These are phyloP conservation scores for Arrhamphus sclerolepis DNA, from an alignment of 2,797 vertebrate genomes.

Conservation along the genomic window DNA sequence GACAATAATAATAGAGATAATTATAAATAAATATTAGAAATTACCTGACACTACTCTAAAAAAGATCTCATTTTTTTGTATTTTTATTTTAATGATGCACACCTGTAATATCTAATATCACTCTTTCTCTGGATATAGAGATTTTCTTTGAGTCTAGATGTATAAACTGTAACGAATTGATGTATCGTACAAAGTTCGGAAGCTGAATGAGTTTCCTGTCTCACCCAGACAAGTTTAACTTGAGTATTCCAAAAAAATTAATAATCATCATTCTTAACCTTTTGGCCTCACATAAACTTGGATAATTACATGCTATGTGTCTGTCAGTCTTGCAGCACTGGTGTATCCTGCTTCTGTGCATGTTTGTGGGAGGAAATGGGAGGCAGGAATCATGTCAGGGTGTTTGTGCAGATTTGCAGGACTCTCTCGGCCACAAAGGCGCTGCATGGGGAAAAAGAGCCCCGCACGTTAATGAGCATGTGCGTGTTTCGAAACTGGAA, in stretches of 20 bases:
- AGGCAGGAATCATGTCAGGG: constrained; percentile 12
- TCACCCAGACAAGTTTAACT: constrained; percentile 26
- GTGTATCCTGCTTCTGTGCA: constrained; percentile 39
- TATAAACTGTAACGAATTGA: too few relatives aligned
- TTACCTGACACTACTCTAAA: too few relatives aligned
- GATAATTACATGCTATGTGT: constrained; percentile 48
- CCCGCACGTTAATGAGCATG: constrained; percentile 55
- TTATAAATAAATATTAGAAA: too few relatives aligned
- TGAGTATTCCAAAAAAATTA: constrained; percentile 39
- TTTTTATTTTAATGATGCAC: too few relatives aligned
- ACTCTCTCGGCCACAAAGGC: constrained; percentile 54
- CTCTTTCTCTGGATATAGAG: background rate
- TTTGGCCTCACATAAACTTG: constrained; percentile 47
- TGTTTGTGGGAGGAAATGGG: constrained; percentile 37
- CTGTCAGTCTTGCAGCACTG: constrained; percentile 36
- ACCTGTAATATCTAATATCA: background rate
- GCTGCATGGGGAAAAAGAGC: constrained; percentile 37
- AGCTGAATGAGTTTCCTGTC: constrained; percentile 6
- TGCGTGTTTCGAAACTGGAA: constrained; percentile 61
- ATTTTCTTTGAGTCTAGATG: too few relatives aligned
- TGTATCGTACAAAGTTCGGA: background rate
- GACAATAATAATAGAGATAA: background rate
- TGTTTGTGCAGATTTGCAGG: constrained; percentile 44
- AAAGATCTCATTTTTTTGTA: too few relatives aligned
- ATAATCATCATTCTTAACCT: constrained; percentile 47